Percentiles rank a stretch among this genome's conserved stretches.
phyloP scores from a whole-genome alignment of 2,113 vertebrate species.

The Addax nasomaculatus region DNA sequence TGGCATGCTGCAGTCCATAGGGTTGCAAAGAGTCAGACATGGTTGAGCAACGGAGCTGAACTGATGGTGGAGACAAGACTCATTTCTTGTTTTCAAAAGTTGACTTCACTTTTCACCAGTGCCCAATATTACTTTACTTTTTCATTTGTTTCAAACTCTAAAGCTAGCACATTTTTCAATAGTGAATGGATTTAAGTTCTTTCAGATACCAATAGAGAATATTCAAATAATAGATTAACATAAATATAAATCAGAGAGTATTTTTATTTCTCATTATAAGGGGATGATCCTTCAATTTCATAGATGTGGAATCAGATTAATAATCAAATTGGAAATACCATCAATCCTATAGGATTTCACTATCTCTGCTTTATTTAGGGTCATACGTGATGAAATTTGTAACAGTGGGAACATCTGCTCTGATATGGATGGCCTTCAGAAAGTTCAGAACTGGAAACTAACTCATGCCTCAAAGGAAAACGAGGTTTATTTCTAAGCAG shows the following conservation, averaged over 20 bases:
- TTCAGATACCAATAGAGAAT: background rate
- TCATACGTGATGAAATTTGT: background rate
- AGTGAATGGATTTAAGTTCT: background rate
- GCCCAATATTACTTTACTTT: background rate
- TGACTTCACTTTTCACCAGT: background rate
- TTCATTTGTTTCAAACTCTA: background rate
- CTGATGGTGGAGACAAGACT: background rate
- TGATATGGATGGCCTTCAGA: background rate
- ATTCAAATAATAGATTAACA: background rate
- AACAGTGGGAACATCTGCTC: background rate
- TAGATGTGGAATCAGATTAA: background rate
- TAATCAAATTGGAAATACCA: background rate
- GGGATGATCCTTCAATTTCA: background rate
- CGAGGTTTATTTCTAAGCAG: background rate
- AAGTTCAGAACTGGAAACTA: background rate
- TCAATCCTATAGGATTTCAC: background rate
- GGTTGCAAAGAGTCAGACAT: background rate
- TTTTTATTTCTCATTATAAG: constrained; percentile 10
- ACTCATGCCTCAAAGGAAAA: background rate
- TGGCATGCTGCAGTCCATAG: background rate
- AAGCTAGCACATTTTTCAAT: background rate
- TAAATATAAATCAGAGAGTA: background rate
- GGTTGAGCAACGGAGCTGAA: background rate
- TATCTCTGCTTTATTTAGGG: background rate
- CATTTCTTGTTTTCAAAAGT: background rate